Percentiles rank a stretch among this genome's conserved stretches.
These are phyloP conservation scores for Nycticryphes semicollaris DNA, from an alignment of 2,113 vertebrate genomes.

Conservation along the genomic window DNA sequence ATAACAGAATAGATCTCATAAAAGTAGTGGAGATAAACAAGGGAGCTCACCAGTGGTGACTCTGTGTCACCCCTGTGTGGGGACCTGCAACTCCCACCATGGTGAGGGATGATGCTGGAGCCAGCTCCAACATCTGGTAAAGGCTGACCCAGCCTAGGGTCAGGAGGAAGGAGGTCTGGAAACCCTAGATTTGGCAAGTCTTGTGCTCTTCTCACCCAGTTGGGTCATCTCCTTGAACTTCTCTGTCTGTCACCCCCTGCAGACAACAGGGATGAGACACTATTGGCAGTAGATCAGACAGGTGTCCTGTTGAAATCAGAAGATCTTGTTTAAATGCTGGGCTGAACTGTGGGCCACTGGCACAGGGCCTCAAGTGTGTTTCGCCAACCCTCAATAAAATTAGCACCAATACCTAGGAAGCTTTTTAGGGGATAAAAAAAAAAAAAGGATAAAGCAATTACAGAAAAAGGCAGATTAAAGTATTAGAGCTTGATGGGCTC, in stretches of 20 bases:
- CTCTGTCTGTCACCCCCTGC: not conserved
- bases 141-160: not conserved
- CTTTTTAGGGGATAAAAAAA: not conserved
- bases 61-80: not conserved
- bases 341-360: not conserved
- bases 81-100: accelerated
- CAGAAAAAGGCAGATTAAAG: not conserved
- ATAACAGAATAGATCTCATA: not conserved
- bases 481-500: not conserved
- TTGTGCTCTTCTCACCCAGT: too few relatives aligned
- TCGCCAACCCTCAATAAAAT: not conserved
- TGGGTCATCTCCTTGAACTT: not conserved
- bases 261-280: too few relatives aligned
- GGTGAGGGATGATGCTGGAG: not conserved
- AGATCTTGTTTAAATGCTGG: not conserved
- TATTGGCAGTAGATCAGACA: accelerated
- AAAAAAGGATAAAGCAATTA: not conserved
- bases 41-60: not conserved
- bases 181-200: not conserved
- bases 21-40: not conserved
- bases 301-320: not conserved
- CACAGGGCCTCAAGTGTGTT: not conserved
- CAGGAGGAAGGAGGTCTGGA: not conserved
- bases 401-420: not conserved
- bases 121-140: not conserved